Percentiles rank a stretch among this genome's conserved stretches.
phyloP scores from a whole-genome alignment of 1,140 invertebrate species.

The Nymphalis io region DNA sequence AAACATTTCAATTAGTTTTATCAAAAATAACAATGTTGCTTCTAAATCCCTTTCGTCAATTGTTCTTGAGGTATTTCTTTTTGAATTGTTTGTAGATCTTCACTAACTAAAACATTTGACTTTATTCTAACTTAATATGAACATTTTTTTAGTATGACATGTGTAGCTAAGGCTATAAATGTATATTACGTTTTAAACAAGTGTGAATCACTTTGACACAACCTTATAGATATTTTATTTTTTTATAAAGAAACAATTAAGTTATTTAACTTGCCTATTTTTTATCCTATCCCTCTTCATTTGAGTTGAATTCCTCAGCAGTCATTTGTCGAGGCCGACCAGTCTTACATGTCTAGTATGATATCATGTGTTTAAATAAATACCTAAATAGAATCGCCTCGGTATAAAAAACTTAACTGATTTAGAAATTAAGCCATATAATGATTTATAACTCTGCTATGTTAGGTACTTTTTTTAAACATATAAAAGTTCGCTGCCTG shows the following conservation, averaged over 20 bases:
- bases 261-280: constrained; percentile 3
- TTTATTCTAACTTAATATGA: too few species aligned
- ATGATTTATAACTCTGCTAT: not conserved
- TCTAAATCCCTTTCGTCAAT: too few species aligned
- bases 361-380: constrained; percentile 27
- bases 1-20: too few species aligned
- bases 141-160: too few species aligned
- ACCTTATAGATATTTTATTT: not conserved
- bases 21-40: too few species aligned
- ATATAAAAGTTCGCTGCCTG: too few species aligned
- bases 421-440: not conserved
- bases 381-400: constrained; percentile 8
- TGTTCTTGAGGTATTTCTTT: too few species aligned
- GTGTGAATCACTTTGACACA: not conserved
- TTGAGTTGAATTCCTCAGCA: constrained; percentile 2
- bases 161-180: too few species aligned
- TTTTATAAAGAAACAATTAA: not conserved
- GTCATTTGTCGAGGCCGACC: constrained; percentile 30
- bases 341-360: constrained; percentile 12
- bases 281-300: not conserved
- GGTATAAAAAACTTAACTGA: constrained; percentile 1
- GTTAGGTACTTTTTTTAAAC: not conserved
- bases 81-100: too few species aligned
- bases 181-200: too few species aligned
- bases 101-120: too few species aligned